Evolutionary conservation across 2,888 invertebrate species (phyloP), one percentile per base, ranked within the genome.

Genomic region (Amblyjoppa proteus): DNA sequence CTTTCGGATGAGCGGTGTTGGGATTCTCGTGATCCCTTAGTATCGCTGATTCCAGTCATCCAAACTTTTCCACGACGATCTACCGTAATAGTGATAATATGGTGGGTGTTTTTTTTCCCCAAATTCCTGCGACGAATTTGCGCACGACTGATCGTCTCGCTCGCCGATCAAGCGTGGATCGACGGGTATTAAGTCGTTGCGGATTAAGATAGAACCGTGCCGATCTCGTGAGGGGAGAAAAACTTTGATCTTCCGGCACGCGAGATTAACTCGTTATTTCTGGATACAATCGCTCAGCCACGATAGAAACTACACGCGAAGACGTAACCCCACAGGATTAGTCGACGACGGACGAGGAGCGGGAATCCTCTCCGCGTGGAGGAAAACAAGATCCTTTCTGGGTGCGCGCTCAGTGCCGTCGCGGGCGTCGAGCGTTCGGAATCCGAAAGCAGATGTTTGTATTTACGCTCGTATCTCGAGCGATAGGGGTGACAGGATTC

Each of bases 401-500:
- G 49, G 68, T 80, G 38, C 45, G 56, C 41, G 81, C 7, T 56
- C 38, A 41, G 49, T 49, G 76, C 64, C 38, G 41, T 77, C 68
- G 64, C 77, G 77, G 80, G 61, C 76, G 88, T 16, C 89, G 90
- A 90, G 90, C 89, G 87, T 88, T 82, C 83, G 87, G 90, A 91
- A 91, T 93, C 90, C 90, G 87, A 89, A 91, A 92, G 78, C 92
- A 91, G 91, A 91, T 92, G 92, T 92, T 91, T 90, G 91, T 91
- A 90, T 91, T 91, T 92, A 88, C 91, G 83, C 83, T 81, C 70
- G 66, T 66, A 73, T 56, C n/a, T 45, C 53, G 34, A 51, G 9
- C 38, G 56, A 56, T 68, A 71, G 68, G 71, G 81, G 83, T 81
- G 74, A 78, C 86, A 86, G 87, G 74, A 78, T 81, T 82, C 78